Percentiles rank a stretch among this genome's conserved stretches.
Conservation (phyloP, 2,113 vertebrate genomes). For the Oryctolagus cuniculus region mOryCun1.1 NC_091436.1:145072501-145073000, state of each 20-base stretch:
- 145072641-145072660: background rate
- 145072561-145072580: constrained; percentile 27
- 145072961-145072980: no score
- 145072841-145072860: no score
- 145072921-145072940: no score
- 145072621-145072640: background rate
- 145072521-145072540: no score
- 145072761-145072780: background rate
- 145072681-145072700: constrained; percentile 12
- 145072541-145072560: background rate
- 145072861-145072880: no score
- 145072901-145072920: no score
- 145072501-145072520: no score
- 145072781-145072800: background rate
- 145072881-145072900: no score
- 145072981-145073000: no score
- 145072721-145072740: background rate
- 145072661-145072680: constrained; percentile 43
- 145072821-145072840: background rate
- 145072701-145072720: background rate
- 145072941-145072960: no score
- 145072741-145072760: constrained; percentile 38
- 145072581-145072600: background rate
- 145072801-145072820: constrained; percentile 30
- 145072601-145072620: background rate